A percentile compares a stretch with the other conserved stretches of the same genome.
Conservation (phyloP, 2,888 invertebrate species). For the Clunio marinus region DNA sequence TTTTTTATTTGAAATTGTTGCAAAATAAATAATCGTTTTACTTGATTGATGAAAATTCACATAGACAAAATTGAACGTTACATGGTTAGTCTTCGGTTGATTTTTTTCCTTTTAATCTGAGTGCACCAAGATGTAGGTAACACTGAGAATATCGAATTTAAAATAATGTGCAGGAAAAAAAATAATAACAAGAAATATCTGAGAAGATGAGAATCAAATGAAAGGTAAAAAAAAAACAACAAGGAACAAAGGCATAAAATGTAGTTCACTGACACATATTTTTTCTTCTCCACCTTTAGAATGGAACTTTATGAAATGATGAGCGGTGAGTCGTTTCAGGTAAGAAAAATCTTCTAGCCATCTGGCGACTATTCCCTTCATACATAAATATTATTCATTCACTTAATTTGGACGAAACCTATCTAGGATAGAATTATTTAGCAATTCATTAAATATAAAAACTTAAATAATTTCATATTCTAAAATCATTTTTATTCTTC, state of each 20-base stretch:
- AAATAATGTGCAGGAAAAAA: constrained; percentile 20
- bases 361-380: too few species aligned
- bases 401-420: too few species aligned
- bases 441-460: too few species aligned
- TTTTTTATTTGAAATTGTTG: too few species aligned
- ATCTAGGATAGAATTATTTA: too few species aligned
- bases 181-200: constrained; percentile 2
- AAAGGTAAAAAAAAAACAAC: constrained; percentile 29
- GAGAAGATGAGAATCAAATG: background rate
- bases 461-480: background rate
- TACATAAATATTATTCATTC: too few species aligned
- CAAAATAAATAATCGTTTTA: too few species aligned
- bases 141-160: constrained; percentile 8
- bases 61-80: constrained; percentile 1
- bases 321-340: constrained; percentile 31
- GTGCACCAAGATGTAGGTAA: too few species aligned
- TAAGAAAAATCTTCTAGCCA: constrained; percentile 27
- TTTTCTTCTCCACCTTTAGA: constrained; percentile 13
- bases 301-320: constrained; percentile 39
- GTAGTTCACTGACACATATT: constrained; percentile 39
- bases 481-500: constrained; percentile 17
- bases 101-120: too few species aligned
- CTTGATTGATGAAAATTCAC: too few species aligned
- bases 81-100: too few species aligned
- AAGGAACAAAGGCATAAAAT: constrained; percentile 34